A percentile compares a stretch with the other conserved stretches of the same genome.
Evolutionary conservation across 2,888 invertebrate species (phyloP).

Genomic region (Sinodicranocentrus sp.): DNA sequence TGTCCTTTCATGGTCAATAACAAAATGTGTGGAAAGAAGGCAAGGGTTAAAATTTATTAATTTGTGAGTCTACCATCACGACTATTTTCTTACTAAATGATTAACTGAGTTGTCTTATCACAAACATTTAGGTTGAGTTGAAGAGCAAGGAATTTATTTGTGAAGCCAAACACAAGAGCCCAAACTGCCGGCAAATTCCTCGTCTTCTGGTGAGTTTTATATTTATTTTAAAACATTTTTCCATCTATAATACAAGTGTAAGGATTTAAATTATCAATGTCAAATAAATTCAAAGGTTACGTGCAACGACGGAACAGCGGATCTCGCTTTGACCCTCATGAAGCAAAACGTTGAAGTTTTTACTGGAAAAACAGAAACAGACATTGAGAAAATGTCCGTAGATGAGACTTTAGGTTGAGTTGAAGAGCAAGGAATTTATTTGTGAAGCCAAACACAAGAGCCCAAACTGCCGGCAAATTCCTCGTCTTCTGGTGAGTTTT

Average conservation of each 20-base stretch:
- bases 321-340: constrained; percentile 70
- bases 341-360: constrained; percentile 72
- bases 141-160: constrained; percentile 75
- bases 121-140: constrained; percentile 71
- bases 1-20: constrained; percentile 69
- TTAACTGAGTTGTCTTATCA: too few relatives aligned
- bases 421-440: constrained; percentile 74
- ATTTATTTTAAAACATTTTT: too few relatives aligned
- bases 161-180: constrained; percentile 73
- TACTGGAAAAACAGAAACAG: constrained; percentile 68
- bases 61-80: neutral
- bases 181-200: constrained; percentile 72
- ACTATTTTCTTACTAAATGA: too few relatives aligned
- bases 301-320: constrained; percentile 71
- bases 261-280: too few relatives aligned
- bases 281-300: too few relatives aligned
- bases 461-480: constrained; percentile 72
- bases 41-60: constrained; percentile 22
- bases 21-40: constrained; percentile 73
- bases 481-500: constrained; percentile 72
- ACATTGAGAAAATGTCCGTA: constrained; percentile 69
- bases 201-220: constrained; percentile 72
- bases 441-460: constrained; percentile 74
- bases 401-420: constrained; percentile 70
- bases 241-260: too few relatives aligned